These are phyloP conservation scores for Chloroceryle inda DNA, from an alignment of 2,797 vertebrate genomes.

Conservation along the genomic window DNA sequence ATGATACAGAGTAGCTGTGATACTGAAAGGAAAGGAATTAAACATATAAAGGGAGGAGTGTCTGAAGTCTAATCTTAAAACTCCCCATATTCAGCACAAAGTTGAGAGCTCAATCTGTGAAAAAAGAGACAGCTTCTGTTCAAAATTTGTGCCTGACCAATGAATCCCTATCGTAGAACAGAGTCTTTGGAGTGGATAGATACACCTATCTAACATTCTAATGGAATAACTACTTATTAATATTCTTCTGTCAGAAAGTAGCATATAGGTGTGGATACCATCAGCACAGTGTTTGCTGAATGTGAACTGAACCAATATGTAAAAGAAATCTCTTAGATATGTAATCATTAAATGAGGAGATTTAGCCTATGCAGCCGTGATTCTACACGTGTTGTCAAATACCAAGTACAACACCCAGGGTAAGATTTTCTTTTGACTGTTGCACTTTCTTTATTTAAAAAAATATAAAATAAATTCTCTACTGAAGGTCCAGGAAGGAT, in stretches of 20 bases:
- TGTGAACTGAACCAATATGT: conserved; percentile 28
- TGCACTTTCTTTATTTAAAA: neutral
- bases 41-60: neutral
- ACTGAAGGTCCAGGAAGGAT: neutral
- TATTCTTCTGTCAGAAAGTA: conserved; percentile 40
- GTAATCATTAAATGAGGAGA: conserved; percentile 41
- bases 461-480: neutral
- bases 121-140: neutral
- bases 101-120: neutral
- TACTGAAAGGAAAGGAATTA: neutral
- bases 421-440: neutral
- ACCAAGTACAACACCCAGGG: neutral
- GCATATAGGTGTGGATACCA: neutral
- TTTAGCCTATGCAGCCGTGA: conserved; percentile 19
- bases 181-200: neutral
- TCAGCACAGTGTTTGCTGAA: neutral
- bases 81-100: neutral
- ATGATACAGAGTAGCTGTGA: neutral
- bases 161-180: neutral
- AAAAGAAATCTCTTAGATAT: conserved; percentile 57
- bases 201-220: neutral
- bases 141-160: neutral
- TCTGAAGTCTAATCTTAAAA: conserved; percentile 15
- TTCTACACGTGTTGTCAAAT: conserved; percentile 42
- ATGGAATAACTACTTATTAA: neutral